phyloP scores from a whole-genome alignment of 2,797 vertebrate genomes.

The Myotis daubentonii region DNA sequence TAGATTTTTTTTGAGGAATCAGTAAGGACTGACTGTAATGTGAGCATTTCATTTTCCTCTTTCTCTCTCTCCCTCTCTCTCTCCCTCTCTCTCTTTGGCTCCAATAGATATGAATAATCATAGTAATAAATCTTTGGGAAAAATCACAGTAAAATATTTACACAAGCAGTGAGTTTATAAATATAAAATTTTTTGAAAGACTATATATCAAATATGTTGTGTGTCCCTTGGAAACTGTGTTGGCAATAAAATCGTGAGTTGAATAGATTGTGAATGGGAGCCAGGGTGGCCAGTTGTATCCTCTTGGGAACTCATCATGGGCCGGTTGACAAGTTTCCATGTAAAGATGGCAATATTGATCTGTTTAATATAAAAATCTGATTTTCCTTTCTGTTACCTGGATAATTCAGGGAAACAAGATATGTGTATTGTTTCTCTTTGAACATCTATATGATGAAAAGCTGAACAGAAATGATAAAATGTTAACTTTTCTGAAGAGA shows the following conservation, averaged over 20 bases:
- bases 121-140: conserved; percentile 46
- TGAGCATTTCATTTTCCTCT: neutral
- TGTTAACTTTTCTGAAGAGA: neutral
- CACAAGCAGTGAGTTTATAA: conserved; percentile 58
- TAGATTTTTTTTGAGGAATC: neutral
- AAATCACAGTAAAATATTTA: conserved; percentile 58
- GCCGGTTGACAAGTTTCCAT: neutral
- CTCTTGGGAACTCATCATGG: neutral
- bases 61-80: neutral
- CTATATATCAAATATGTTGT: conserved; percentile 24
- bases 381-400: neutral
- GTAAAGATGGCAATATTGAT: neutral
- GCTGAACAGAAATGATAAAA: neutral
- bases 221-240: neutral
- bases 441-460: neutral
- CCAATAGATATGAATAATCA: neutral
- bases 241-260: neutral
- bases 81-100: fast-evolving
- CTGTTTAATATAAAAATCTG: neutral
- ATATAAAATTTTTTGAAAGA: conserved; percentile 57
- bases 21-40: neutral
- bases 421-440: neutral
- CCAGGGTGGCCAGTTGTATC: neutral
- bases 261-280: neutral
- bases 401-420: neutral